Percentiles rank a stretch among this genome's conserved stretches.
Conservation (phyloP, 2,888 invertebrate genomes). For the Diplolepis rosae region DNA sequence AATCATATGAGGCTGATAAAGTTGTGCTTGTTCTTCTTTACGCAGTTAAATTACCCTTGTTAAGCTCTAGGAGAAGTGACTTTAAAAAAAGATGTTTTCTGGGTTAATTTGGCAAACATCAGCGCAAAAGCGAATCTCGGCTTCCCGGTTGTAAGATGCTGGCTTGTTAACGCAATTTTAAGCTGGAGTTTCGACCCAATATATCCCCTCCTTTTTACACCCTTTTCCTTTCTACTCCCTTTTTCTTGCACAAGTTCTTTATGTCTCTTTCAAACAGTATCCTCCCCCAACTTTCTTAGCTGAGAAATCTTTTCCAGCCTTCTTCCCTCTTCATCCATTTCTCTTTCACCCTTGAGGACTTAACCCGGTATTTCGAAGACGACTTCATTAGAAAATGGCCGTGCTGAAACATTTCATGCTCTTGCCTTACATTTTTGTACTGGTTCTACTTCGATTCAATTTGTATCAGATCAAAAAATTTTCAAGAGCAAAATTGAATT, state of each 20-base stretch:
- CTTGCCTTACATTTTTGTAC: neutral
- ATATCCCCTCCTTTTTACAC: slow-evolving; percentile 45
- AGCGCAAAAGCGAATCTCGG: slow-evolving; percentile 58
- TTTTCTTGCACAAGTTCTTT: slow-evolving; percentile 24
- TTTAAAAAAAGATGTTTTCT: slow-evolving; percentile 47
- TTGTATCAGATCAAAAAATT: slow-evolving; percentile 29
- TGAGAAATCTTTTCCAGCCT: slow-evolving; percentile 46
- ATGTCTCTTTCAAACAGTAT: slow-evolving; percentile 30
- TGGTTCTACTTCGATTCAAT: slow-evolving; percentile 53
- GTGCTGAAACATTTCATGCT: slow-evolving; percentile 39
- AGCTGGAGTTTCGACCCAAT: slow-evolving; percentile 50
- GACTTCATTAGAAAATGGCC: slow-evolving; percentile 72
- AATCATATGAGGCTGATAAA: slow-evolving; percentile 2
- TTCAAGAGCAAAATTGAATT: neutral
- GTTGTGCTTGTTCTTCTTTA: neutral
- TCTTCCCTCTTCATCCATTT: slow-evolving; percentile 45
- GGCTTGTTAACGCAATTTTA: slow-evolving; percentile 68
- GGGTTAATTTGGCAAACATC: slow-evolving; percentile 65
- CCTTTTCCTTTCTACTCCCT: slow-evolving; percentile 22
- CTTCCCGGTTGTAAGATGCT: slow-evolving; percentile 61
- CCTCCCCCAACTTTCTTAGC: slow-evolving; percentile 47
- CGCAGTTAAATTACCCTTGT: slow-evolving; percentile 45
- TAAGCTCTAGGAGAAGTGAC: slow-evolving; percentile 37
- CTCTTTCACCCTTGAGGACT: slow-evolving; percentile 57
- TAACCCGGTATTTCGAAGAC: slow-evolving; percentile 64